Base-by-base conservation (phyloP, 2,797 vertebrate species). In the Thripadectes ignobilis region DNA sequence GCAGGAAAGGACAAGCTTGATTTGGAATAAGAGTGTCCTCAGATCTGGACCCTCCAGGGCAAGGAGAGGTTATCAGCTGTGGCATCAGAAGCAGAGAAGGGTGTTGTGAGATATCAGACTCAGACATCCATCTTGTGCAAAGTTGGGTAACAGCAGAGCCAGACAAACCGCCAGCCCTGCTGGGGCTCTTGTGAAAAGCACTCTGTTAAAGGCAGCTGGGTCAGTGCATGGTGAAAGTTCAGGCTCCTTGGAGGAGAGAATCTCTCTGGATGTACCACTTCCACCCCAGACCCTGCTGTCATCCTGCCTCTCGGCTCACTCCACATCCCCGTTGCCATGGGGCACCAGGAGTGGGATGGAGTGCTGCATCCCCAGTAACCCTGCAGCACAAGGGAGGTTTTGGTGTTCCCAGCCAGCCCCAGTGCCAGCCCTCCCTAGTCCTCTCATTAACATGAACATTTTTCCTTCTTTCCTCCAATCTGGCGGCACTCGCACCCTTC, bases 321-420 rank as follows among this genome's bases (percentile, higher is more conserved):
- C 48, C 65, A 9, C 30, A 23, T 17, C 2, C 24, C 14, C 24
- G n/a, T 58, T 8, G 0, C 10, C 10, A 6, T 0, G 8, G 30
- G n/a, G 22, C 48, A 30, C 26, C 2, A 0, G 32, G 2, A 5
- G 5, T 7, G 39, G 39, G 72, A 26, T 11, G 32, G 10, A 13
- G 13, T 20, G 48, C 71, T 46, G 61, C 43, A 22, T 18, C 29
- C 54, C n/a, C 38, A 2, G 34, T 36, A 67, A 39, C 45, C 29
- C 52, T 6, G 2, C 32, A 32, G 59, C 52, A 13, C 11, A 13
- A 27, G 8, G 30, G 7, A 14, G 15, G 14, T 3, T 14, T 43
- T 6, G 30, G 5, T 27, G 12, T 18, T 49, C 66, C 77, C 51
- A n/a, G 1, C 14, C 71, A 34, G 6, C 15, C 20, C 34, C 46